A percentile compares a stretch with the other conserved stretches of the same genome.
phyloP scores from a whole-genome alignment of 2,888 invertebrate species.

The Leptinotarsa tumamoca region DNA sequence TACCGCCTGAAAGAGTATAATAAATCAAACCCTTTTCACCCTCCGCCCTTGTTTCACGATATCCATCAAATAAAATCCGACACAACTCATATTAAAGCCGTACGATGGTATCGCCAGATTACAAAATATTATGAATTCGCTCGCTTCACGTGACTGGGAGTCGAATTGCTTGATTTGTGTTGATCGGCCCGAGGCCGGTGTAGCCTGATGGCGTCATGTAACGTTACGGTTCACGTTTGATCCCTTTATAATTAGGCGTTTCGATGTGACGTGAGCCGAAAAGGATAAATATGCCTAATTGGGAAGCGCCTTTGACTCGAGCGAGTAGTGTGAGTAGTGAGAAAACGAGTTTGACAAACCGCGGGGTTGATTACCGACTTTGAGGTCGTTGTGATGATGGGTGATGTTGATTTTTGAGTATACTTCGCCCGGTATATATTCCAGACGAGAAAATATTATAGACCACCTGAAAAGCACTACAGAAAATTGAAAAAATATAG shows the following conservation, averaged over 20 bases:
- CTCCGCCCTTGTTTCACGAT: not conserved
- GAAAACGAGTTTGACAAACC: constrained; percentile 4
- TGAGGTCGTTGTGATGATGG: not conserved
- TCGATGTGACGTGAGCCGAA: constrained; percentile 4
- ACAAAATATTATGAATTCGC: constrained; percentile 36
- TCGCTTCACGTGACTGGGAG: constrained; percentile 32
- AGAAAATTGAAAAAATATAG: too few species aligned
- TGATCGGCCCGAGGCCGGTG: constrained; percentile 26
- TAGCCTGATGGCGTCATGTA: not conserved
- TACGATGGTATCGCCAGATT: constrained; percentile 34
- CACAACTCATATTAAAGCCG: constrained; percentile 35
- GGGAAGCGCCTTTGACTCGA: constrained; percentile 1
- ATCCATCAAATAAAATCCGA: constrained; percentile 31
- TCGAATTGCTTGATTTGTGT: constrained; percentile 36
- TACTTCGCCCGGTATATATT: too few species aligned
- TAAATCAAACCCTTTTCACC: too few species aligned
- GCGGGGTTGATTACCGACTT: not conserved
- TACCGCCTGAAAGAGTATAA: too few species aligned
- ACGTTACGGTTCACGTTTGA: constrained; percentile 6
- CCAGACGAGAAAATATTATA: too few species aligned
- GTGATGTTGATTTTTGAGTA: not conserved
- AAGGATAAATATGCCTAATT: constrained; percentile 8
- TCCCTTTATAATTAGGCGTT: constrained; percentile 20
- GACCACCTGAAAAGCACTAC: too few species aligned
- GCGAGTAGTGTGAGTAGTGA: not conserved